A percentile compares a stretch with the other conserved stretches of the same genome.
Evolutionary conservation across 2,797 vertebrate genomes (phyloP).

Genomic region (Bradypus variegatus): DNA sequence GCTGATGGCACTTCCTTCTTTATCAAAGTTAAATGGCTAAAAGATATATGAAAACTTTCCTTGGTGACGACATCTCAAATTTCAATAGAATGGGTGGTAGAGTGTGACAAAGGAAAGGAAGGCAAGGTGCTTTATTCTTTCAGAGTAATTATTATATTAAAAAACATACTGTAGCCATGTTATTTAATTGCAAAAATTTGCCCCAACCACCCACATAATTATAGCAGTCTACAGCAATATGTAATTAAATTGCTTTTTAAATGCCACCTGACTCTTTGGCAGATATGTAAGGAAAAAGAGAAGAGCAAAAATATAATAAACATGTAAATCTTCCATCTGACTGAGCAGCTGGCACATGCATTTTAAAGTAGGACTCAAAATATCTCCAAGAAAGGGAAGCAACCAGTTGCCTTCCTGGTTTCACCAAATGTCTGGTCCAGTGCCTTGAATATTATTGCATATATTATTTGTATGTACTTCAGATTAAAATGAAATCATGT

Average conservation of each 20-base stretch:
- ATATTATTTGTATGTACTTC: neutral
- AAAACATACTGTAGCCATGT: neutral
- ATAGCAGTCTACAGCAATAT: neutral
- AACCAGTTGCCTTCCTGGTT: neutral
- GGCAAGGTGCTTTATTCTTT: neutral
- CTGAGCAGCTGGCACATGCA: neutral
- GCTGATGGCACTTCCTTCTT: neutral
- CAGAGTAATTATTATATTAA: constrained; percentile 26
- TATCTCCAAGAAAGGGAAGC: neutral
- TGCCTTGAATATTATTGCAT: neutral
- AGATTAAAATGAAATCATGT: neutral
- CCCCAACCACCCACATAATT: constrained; percentile 9
- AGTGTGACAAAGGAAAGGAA: neutral
- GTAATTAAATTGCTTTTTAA: constrained; percentile 46
- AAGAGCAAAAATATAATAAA: neutral
- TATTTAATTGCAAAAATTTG: constrained; percentile 43
- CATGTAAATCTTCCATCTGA: constrained; percentile 17
- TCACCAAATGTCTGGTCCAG: neutral
- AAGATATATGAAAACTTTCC: neutral
- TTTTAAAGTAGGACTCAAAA: neutral
- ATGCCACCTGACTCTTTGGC: constrained; percentile 1
- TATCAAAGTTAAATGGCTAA: neutral
- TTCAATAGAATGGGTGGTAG: neutral
- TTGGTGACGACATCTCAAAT: neutral
- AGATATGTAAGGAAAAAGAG: neutral